These are phyloP conservation scores for Calephelis nemesis DNA, from an alignment of 1,140 invertebrate species.

Conservation along the genomic window DNA sequence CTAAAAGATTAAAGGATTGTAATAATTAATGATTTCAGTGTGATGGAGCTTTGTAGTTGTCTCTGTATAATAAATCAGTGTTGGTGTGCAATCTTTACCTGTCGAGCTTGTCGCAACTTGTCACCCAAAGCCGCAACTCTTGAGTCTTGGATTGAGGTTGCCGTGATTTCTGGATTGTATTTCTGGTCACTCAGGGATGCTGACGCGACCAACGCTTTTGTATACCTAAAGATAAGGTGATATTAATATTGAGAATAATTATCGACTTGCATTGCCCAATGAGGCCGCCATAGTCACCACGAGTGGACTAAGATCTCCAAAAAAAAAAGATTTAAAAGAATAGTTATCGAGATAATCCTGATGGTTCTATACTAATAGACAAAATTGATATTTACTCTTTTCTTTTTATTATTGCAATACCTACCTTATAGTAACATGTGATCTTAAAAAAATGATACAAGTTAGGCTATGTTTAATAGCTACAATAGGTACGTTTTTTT, in stretches of 20 bases:
- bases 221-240: constrained; percentile 51
- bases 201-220: constrained; percentile 67
- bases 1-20: constrained; percentile 3
- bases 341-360: too few species aligned
- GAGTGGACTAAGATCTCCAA: too few species aligned
- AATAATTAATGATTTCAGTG: constrained; percentile 1
- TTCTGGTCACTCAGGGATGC: constrained; percentile 65
- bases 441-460: too few species aligned
- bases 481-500: too few species aligned
- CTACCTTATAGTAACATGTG: too few species aligned
- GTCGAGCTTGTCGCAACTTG: constrained; percentile 67
- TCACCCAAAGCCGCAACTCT: constrained; percentile 62
- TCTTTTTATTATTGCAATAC: too few species aligned
- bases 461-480: too few species aligned
- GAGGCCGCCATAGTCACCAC: too few species aligned
- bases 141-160: constrained; percentile 42
- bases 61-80: constrained; percentile 19
- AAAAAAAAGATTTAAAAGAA: too few species aligned
- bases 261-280: too few species aligned
- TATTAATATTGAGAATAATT: constrained; percentile 11
- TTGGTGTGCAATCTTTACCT: constrained; percentile 42
- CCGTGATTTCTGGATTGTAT: constrained; percentile 69
- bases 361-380: too few species aligned
- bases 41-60: background rate
- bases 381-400: too few species aligned